Evolutionary conservation across 2,797 vertebrate species (phyloP), one percentile per base, ranked within the genome.

Genomic region (Darevskia nairensis): DNA sequence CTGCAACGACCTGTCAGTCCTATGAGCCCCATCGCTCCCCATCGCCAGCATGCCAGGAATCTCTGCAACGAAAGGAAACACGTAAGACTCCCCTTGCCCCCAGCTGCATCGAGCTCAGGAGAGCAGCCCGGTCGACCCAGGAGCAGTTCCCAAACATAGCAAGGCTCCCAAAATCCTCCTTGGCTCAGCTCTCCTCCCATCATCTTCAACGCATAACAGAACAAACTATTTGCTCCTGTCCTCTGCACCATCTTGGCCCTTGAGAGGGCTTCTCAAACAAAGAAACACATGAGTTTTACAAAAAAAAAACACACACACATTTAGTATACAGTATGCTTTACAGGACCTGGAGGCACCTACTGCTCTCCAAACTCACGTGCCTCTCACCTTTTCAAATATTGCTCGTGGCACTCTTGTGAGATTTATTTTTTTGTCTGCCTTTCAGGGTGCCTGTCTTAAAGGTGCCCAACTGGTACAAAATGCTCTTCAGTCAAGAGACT

Each of bases 1-100:
- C 64, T 99, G 98, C 94, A 98, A 98, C 61, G 98, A 99, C 97
- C 98, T 99, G 94, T 98, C 98, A 0, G 97, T 98, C 88, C 95
- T 96, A 87, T 96, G 93, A 96, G 80, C 7, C n/a, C 13, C 68
- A 17, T 88, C 3, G 44, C 32, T 27, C 61, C 3, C 29, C 90
- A 83, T 75, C 80, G 44, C 69, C 72, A 35, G 29, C 10, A 27
- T 13, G 44, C 77, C 35, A 72, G 35, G 15, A 8, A 69, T 32
- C 86, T 86, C 83, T 90, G 86, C 88, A 21, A 83, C 41, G 21
- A 92, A 91, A 81, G 86, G 88, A 84, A 46, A 21, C 78, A 77
- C 86, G 35, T 50, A 15, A 50, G 1, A 50, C 71, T 0, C 10
- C 61, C n/a, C 55, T 72, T n/a, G 25, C 2, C 21, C 75, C 66